Percentiles rank a stretch among this genome's conserved stretches.
phyloP scores from a whole-genome alignment of 2,888 invertebrate species.

The Drosophila macrospina region DNA sequence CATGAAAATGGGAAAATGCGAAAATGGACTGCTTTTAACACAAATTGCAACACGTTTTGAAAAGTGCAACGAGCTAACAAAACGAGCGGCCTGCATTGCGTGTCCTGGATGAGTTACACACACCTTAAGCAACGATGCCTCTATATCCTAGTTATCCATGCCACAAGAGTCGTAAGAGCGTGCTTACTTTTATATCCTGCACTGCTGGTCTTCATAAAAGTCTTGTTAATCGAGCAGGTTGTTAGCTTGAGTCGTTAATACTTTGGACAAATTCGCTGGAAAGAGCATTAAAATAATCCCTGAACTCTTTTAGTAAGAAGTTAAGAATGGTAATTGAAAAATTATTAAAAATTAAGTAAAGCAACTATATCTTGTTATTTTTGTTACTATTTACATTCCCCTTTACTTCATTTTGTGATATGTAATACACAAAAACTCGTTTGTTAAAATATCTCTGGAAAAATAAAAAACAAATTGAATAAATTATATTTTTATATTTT shows the following conservation, averaged over 20 bases:
- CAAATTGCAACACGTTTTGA: slow-evolving; percentile 73
- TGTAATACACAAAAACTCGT: too few relatives aligned
- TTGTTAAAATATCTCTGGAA: too few relatives aligned
- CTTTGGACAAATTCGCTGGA: not conserved
- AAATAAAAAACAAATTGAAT: too few relatives aligned
- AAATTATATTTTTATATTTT: too few relatives aligned
- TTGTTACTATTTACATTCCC: too few relatives aligned
- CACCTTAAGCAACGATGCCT: slow-evolving; percentile 22
- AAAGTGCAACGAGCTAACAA: slow-evolving; percentile 63
- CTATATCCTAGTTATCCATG: slow-evolving; percentile 6
- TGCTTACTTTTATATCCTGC: slow-evolving; percentile 54
- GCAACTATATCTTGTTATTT: too few relatives aligned
- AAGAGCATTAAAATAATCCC: too few relatives aligned
- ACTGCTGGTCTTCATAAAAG: slow-evolving; percentile 41
- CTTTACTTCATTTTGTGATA: too few relatives aligned
- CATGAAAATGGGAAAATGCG: slow-evolving; percentile 62
- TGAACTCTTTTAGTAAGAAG: too few relatives aligned
- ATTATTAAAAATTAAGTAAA: too few relatives aligned
- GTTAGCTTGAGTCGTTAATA: slow-evolving; percentile 34
- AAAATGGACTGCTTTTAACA: slow-evolving; percentile 64
- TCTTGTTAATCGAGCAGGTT: slow-evolving; percentile 40
- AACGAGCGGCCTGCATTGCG: slow-evolving; percentile 51
- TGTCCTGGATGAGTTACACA: slow-evolving; percentile 54
- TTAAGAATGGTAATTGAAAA: too few relatives aligned
- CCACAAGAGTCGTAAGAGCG: slow-evolving; percentile 16